phyloP scores from a whole-genome alignment of 2,797 vertebrate genomes.

The Chaetodon trifasciatus region DNA sequence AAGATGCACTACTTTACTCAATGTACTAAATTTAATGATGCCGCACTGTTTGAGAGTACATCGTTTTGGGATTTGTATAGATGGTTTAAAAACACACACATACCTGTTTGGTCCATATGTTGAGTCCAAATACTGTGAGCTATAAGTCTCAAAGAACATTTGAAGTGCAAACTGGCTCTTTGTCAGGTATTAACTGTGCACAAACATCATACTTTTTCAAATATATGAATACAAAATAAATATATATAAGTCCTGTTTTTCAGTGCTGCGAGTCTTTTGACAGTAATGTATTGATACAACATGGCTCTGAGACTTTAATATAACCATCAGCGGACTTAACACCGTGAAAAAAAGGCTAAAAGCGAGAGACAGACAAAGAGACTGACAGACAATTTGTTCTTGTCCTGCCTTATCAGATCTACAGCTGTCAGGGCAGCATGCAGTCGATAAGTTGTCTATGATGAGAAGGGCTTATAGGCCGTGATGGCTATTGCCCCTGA shows the following conservation, averaged over 20 bases:
- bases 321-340: background rate
- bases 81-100: background rate
- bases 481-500: constrained; percentile 68
- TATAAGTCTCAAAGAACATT: background rate
- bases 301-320: background rate
- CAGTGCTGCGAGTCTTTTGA: background rate
- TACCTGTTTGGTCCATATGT: background rate
- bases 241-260: background rate
- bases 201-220: background rate
- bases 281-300: background rate
- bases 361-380: constrained; percentile 34
- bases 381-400: constrained; percentile 69
- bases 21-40: background rate
- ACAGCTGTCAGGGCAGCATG: constrained; percentile 42
- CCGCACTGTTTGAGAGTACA: background rate
- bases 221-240: background rate
- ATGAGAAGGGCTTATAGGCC: constrained; percentile 58
- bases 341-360: constrained; percentile 9
- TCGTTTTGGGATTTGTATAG: background rate
- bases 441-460: constrained; percentile 51
- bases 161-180: background rate
- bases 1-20: background rate
- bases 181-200: background rate
- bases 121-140: background rate
- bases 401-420: constrained; percentile 63